Conservation (phyloP, 2,888 invertebrate genomes). For the Rhagonycha fulva region DNA sequence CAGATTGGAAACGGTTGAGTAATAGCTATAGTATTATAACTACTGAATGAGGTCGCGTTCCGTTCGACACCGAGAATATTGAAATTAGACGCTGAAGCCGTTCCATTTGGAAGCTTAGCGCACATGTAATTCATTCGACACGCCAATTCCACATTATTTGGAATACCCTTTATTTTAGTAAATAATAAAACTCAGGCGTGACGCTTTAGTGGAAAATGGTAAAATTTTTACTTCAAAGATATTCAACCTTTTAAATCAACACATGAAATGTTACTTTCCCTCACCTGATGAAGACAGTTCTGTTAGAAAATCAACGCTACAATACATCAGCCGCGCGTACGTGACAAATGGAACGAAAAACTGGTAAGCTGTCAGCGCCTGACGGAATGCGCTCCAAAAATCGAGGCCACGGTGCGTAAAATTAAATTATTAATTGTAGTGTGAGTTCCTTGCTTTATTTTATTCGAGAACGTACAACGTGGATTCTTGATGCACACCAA, state of each 20-base stretch:
- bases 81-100: background rate
- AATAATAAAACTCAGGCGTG: background rate
- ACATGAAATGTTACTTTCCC: background rate
- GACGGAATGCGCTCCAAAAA: background rate
- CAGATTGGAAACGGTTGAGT: background rate
- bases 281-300: background rate
- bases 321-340: background rate
- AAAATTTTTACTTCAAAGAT: background rate
- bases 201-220: background rate
- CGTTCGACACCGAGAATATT: background rate
- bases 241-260: background rate
- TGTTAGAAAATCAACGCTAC: background rate
- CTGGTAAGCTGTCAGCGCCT: background rate
- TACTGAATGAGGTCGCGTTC: background rate
- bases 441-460: background rate
- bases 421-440: too few relatives aligned
- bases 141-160: background rate
- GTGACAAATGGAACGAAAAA: background rate
- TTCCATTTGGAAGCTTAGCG: background rate
- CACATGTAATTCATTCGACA: background rate
- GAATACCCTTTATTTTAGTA: background rate
- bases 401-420: background rate
- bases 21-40: background rate
- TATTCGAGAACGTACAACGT: background rate
- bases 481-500: background rate